Percentiles rank a stretch among this genome's conserved stretches.
phyloP scores from a whole-genome alignment of 2,113 vertebrate species.

The Peromyscus maniculatus region DNA sequence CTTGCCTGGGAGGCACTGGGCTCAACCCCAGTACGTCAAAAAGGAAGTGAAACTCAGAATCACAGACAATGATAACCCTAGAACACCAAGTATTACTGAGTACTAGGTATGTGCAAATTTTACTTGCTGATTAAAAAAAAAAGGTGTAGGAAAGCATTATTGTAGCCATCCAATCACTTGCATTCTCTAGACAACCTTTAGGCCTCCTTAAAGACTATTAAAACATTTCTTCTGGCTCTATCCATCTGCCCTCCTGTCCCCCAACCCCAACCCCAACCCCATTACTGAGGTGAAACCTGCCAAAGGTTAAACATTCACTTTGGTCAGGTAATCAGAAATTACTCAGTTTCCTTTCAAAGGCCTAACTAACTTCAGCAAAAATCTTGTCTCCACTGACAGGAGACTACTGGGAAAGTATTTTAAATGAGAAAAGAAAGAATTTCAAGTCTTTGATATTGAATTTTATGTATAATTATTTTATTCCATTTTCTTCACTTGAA shows the following conservation, averaged over 20 bases:
- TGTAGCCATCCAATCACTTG: neutral
- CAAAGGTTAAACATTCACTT: neutral
- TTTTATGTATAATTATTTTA: constrained; percentile 8
- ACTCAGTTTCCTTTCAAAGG: constrained; percentile 14
- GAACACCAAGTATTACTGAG: neutral
- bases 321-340: constrained; percentile 4
- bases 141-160: neutral
- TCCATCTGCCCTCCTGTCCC: neutral
- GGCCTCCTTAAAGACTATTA: neutral
- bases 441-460: constrained; percentile 29
- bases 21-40: neutral
- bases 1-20: neutral
- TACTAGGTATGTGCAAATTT: neutral
- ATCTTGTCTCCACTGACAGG: neutral
- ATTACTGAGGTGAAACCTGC: neutral
- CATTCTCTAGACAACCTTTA: neutral
- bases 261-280: neutral
- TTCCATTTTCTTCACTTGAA: constrained; percentile 17
- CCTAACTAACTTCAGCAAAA: neutral
- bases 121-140: neutral
- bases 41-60: neutral
- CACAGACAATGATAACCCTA: neutral
- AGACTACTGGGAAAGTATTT: constrained; percentile 47
- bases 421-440: neutral
- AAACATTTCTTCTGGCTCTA: neutral